Percentiles rank a stretch among this genome's conserved stretches.
phyloP scores from a whole-genome alignment of 2,797 vertebrate genomes.

The Nannoperca obscura region DNA sequence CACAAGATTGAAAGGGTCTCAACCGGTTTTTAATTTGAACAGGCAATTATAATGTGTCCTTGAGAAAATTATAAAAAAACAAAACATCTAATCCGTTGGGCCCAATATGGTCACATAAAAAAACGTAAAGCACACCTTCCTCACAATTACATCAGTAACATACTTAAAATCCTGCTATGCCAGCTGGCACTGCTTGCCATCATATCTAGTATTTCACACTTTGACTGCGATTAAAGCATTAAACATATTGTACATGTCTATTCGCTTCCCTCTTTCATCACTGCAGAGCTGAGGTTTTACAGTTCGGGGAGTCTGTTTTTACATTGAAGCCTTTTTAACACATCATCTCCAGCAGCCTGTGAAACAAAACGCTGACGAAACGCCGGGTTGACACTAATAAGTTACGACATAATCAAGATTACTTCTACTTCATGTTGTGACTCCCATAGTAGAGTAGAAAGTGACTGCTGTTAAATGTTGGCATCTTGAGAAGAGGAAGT shows the following conservation, averaged over 20 bases:
- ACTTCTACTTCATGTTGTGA: constrained; percentile 71
- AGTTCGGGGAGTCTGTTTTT: constrained; percentile 34
- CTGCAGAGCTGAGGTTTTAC: constrained; percentile 36
- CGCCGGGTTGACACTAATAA: constrained; percentile 66
- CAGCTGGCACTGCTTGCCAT: constrained; percentile 18
- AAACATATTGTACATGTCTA: constrained; percentile 16
- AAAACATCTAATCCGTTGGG: not conserved
- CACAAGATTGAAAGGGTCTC: constrained; percentile 37
- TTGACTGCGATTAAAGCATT: constrained; percentile 33
- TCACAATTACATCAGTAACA: not conserved
- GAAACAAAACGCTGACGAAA: constrained; percentile 59
- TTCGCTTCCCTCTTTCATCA: constrained; percentile 20
- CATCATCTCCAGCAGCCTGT: constrained; percentile 61
- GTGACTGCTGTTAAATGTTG: constrained; percentile 39
- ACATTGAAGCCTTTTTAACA: constrained; percentile 51
- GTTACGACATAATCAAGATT: constrained; percentile 71
- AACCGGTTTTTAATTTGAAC: constrained; percentile 47
- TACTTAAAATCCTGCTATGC: constrained; percentile 9
- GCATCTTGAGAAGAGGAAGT: constrained; percentile 18
- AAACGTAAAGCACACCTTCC: not conserved
- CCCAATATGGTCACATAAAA: constrained; percentile 1
- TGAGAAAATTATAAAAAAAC: constrained; percentile 12
- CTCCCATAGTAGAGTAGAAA: constrained; percentile 55
- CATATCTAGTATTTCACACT: constrained; percentile 29
- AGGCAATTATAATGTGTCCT: constrained; percentile 29